These are phyloP conservation scores for Alentia gelatinosa DNA, from an alignment of 2,888 invertebrate genomes.

Conservation along the genomic window DNA sequence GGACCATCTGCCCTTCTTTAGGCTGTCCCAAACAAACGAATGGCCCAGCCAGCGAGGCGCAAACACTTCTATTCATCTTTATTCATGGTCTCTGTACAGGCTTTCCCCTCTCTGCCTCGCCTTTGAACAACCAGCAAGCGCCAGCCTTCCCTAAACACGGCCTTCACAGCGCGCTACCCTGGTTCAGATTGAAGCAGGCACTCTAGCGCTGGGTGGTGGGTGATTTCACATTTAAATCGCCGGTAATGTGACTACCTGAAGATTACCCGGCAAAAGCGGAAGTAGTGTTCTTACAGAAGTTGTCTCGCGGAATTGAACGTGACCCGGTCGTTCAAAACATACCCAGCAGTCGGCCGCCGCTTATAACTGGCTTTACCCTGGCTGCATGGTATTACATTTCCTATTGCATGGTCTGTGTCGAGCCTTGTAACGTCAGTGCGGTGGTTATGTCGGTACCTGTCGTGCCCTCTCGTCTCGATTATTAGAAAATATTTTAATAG, in stretches of 20 bases:
- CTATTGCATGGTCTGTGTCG: too few relatives aligned
- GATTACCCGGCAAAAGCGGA: not conserved
- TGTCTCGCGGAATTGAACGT: constrained; percentile 1
- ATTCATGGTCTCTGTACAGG: constrained; percentile 7
- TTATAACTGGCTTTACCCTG: too few relatives aligned
- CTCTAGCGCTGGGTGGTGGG: not conserved
- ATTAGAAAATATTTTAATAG: too few relatives aligned
- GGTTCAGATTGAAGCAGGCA: not conserved
- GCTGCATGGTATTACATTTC: too few relatives aligned
- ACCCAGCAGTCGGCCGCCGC: too few relatives aligned
- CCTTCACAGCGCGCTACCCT: not conserved
- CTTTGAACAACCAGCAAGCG: not conserved
- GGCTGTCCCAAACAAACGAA: not conserved
- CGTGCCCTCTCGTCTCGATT: too few relatives aligned
- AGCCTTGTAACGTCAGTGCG: too few relatives aligned
- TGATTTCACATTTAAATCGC: not conserved
- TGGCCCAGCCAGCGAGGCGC: not conserved
- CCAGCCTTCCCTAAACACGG: not conserved
- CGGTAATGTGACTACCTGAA: not conserved
- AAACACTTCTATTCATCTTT: constrained; percentile 30
- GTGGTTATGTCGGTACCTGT: too few relatives aligned
- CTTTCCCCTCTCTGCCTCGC: not conserved
- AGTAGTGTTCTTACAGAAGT: too few relatives aligned
- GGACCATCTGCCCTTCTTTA: not conserved
- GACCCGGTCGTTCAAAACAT: too few relatives aligned